Evolutionary conservation across 2,888 invertebrate species (phyloP), one percentile per base, ranked within the genome.

Genomic region (Fissipunctia ypsillon): DNA sequence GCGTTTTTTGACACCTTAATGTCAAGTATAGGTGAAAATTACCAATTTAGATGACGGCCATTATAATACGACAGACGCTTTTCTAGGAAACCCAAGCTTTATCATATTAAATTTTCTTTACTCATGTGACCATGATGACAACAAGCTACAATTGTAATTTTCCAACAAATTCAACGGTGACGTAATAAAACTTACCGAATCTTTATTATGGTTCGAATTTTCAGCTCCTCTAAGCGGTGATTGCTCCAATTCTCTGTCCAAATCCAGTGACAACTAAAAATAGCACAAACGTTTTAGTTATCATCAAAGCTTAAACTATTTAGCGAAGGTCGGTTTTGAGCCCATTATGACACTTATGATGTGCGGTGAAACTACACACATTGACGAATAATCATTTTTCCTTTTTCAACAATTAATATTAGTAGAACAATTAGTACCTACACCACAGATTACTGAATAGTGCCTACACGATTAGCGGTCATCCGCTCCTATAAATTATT

Each of bases 201-300:
- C 52, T 41, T 66, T 65, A 14, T 52, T 63, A 16, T 66, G 65
- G 14, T 69, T 83, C 10, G 60, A 35, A 7, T 65, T 56, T 57
- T 73, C 76, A 22, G 41, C 48, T 9, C 63, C 65, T 59, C 60
- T 73, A 9, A 69, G 60, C 5, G 91, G 89, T 0, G 91, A 89
- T 41, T 84, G 59, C 2, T 82, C 45, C 12, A 78, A 14, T 4
- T 81, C 79, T 7, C 71, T 78, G 2, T 89, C 83, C 50, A 92
- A 73, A 69, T 92, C 89, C n/a, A 91, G 50, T 35, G 85, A 69
- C 7, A 89, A 61, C 92, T 93, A 45, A 54, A 78, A 77, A 25
- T 14, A 19, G 6, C 16, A 56, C 9, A 43, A 28, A 43, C 3
- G 6, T 35, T 31, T 19, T 19, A 28, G 19, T 52, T 25, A 14